Evolutionary conservation across 2,113 vertebrate genomes (phyloP), one percentile per base, ranked within the genome.

Genomic region (Alethe diademata): DNA sequence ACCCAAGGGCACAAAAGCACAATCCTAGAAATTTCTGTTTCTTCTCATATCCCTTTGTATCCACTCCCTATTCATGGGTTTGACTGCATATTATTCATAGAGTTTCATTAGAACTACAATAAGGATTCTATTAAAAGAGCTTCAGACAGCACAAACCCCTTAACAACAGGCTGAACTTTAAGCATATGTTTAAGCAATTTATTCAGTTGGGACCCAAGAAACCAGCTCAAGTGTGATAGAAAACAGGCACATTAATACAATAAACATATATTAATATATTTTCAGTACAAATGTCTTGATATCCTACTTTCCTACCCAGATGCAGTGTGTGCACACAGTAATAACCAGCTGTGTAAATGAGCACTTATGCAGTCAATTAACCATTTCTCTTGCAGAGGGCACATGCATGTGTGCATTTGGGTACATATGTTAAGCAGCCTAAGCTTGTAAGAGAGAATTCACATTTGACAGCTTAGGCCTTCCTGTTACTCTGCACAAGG

Each of bases 81-180:
- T 82, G 66, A 76, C 13, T 83, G 75, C 25, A 6, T 36, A 67
- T 76, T 91, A 73, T 48, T 93, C 75, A 90, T 53, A n/a, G 33
- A 79, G 78, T 67, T 90, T 93, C 88, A 93, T 84, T 56, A 90
- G 56, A 86, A 71, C 54, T 67, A 60, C 88, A 92, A 33, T 33
- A 66, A 83, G 83, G 57, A 93, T 81, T 84, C 79, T 78, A 86
- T 71, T 90, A 78, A 86, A 56, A 69, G 40, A 93, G 75, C 64
- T 92, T 82, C 61, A 92, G 67, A 93, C 45, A 78, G 79, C 48
- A 90, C 50, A 94, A 86, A 64, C 28, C 61, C 43, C 48, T 56
- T 53, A 93, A 92, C 64, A 90, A 67, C 25, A 88, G 45, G 57
- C 69, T 94, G 90, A 95, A 96, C 82, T 90, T 90, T 47, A 94